Base-by-base conservation (phyloP, 2,888 invertebrate genomes). In the Homarus gammarus region DNA sequence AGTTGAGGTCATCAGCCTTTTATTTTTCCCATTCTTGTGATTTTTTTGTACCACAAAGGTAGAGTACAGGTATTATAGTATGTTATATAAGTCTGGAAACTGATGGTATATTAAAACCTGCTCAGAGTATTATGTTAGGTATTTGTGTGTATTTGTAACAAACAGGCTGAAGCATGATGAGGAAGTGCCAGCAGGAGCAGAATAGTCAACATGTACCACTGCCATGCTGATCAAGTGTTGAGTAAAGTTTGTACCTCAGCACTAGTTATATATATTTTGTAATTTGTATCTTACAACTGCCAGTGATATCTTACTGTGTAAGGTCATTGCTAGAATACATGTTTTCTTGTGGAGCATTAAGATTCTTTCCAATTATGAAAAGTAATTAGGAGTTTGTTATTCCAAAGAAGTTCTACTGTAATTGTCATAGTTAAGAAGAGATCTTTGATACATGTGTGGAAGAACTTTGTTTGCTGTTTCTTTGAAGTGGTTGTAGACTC, bases 401-500 rank as follows among this genome's bases (percentile, higher is more conserved):
- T 83, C 36, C 36, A 70, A 72, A 51, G 40, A 27, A 51, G 51
- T 44, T n/a, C n/a, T n/a, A n/a, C n/a, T n/a, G n/a, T n/a, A n/a
- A n/a, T n/a, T n/a, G n/a, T n/a, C 36, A 27, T 83, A 64, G 51
- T 36, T 70, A 70, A 15, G 27, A 72, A 36, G 49, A 51, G 22
- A 72, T 40, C 33, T 83, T 72, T 73, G 40, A 64, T 64, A 64
- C 64, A 64, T 22, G 40, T 79, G 64, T 79, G 8, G 64, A 40
- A 51, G 78, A 70, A 70, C 38, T 78, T 51, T 72, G n/a, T 70
- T 31, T 77, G 78, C 27, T 84, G 84, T 84, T 51, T 64, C 36
- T 40, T 22, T 33, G 72, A 72, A 44, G 83, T 83, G 22, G 38
- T 83, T 36, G 31, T 33, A 51, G 49, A 72, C 70, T 61, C 36